Percentiles rank a stretch among this genome's conserved stretches.
phyloP scores from a whole-genome alignment of 2,113 vertebrate species.

The Heterochromis multidens region DNA sequence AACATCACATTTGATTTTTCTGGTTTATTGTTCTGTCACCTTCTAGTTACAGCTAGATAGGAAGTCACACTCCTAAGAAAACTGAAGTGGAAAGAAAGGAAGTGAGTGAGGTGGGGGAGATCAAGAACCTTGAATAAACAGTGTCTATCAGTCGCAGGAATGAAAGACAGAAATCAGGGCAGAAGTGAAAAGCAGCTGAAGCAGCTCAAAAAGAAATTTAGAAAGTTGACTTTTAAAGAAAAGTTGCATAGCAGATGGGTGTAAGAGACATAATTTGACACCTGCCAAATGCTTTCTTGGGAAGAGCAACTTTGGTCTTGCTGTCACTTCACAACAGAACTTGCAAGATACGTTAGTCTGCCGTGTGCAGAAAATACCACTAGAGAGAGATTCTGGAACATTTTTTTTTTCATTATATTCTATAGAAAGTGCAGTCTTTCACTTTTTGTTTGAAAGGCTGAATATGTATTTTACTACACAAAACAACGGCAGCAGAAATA shows the following conservation, averaged over 20 bases:
- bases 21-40: background rate
- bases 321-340: background rate
- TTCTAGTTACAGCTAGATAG: background rate
- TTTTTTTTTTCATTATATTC: background rate
- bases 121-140: background rate
- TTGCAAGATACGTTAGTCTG: rapidly evolving
- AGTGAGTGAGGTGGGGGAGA: background rate
- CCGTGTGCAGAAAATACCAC: background rate
- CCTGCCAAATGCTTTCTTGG: background rate
- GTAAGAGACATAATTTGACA: background rate
- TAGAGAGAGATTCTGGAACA: rapidly evolving
- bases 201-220: background rate
- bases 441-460: too few species aligned
- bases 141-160: background rate
- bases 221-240: background rate
- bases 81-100: background rate
- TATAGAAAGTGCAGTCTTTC: background rate
- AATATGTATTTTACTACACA: background rate
- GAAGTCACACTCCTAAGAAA: background rate
- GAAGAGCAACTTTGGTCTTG: background rate
- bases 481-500: background rate
- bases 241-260: background rate
- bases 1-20: background rate
- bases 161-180: background rate
- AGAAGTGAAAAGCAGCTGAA: background rate